Base-by-base conservation (phyloP, 37 sponge, comb jelly and placozoan genomes). In the Spongilla lacustris region DNA sequence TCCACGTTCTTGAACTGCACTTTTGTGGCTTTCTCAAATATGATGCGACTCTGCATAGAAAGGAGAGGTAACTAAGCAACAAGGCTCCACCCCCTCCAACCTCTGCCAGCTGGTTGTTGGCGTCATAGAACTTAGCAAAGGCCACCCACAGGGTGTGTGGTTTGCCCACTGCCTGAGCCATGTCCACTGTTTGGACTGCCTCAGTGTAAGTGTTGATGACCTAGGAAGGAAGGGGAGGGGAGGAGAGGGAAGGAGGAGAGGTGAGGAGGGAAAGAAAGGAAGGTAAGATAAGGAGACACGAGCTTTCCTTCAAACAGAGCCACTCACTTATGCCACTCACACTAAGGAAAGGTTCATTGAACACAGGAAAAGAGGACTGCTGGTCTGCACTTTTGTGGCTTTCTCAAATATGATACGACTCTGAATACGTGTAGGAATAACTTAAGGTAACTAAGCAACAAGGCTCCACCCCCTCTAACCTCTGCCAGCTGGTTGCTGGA, bases 271-370 rank as follows among this genome's bases (percentile, higher is more conserved):
- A 97, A 27, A 96, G n/a, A n/a, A n/a, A n/a, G n/a, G n/a, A n/a
- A 46, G 46, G 46, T 46, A 8, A 46, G 46, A 8, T 4, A 8
- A 46, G 46, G 46, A 46, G 46, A 46, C 8, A 8, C 8, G 46
- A 46, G 96, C 50, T 87, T 97, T 24, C 93, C 95, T 81, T 96
- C 97, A 79, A 90, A 96, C 33, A 98, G 85, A 58, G 84, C 69
- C 22, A 96, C 96, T 86, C 99, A 70, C 78, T 98, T 98, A 71
- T 92, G 94, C 99, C 99, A 98, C 82, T 98, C n/a, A 98, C 99
- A 88, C 95, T 93, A 46, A 46, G 46, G 46, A 8, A 46, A 46
- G 8, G 46, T 46, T 46, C 46, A 46, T 10, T 46, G 8, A 46
- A n/a, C n/a, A n/a, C n/a, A n/a, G n/a, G n/a, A n/a, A n/a, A n/a